Percentiles rank a stretch among this genome's conserved stretches.
phyloP scores from a whole-genome alignment of 2,888 invertebrate species.

The Ennomos erosarius region DNA sequence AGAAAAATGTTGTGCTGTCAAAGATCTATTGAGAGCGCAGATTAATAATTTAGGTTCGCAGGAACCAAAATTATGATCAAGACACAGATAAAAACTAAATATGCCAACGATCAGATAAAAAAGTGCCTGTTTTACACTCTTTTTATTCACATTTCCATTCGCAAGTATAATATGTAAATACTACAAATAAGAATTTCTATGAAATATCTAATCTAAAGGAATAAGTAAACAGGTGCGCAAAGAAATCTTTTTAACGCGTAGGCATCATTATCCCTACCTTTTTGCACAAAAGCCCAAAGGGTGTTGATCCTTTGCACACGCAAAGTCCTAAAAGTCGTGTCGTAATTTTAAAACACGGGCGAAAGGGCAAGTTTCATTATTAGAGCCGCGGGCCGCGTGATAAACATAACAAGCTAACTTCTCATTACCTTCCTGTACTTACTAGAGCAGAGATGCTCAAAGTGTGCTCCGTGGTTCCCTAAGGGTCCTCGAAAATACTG shows the following conservation, averaged over 20 bases:
- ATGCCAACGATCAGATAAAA: no score
- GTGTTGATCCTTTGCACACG: conserved; percentile 8
- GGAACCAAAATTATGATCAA: no score
- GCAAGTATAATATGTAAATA: no score
- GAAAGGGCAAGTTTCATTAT: conserved; percentile 32
- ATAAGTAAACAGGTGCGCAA: no score
- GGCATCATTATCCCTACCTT: background rate
- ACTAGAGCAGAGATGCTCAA: conserved; percentile 37
- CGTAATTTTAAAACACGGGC: conserved; percentile 30
- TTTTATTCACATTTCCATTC: no score
- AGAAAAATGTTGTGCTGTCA: no score
- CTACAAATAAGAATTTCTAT: no score
- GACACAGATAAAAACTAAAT: no score
- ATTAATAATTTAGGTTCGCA: no score
- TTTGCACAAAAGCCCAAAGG: background rate
- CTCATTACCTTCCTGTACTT: conserved; percentile 57
- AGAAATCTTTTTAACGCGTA: background rate
- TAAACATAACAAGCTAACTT: conserved; percentile 61
- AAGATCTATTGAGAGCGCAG: no score
- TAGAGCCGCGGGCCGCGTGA: conserved; percentile 38
- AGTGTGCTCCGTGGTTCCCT: background rate
- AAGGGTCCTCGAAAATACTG: background rate
- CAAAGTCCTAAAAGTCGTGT: conserved; percentile 14
- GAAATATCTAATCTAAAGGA: no score
- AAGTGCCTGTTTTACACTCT: no score